These are phyloP conservation scores for Trichopoda pennipes DNA, from an alignment of 2,888 invertebrate species.

Conservation along the genomic window DNA sequence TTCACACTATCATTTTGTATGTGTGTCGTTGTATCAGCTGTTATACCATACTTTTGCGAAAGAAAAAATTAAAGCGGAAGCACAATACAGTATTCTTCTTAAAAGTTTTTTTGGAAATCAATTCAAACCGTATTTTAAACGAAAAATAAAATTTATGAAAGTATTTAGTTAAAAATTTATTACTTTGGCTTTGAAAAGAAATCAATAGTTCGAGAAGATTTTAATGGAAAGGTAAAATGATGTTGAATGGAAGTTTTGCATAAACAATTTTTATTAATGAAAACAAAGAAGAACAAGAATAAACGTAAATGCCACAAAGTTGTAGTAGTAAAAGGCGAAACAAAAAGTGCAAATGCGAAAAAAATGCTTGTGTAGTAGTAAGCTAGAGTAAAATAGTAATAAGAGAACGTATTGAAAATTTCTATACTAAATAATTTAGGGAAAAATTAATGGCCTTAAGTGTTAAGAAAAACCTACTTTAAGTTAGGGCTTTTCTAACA, in stretches of 20 bases:
- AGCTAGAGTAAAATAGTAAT: constrained; percentile 53
- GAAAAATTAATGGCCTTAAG: constrained; percentile 36
- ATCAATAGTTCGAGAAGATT: not conserved
- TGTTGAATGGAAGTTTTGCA: constrained; percentile 30
- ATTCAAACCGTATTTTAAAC: constrained; percentile 26
- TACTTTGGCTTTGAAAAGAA: not conserved
- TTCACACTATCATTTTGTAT: not conserved
- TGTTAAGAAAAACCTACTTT: constrained; percentile 3
- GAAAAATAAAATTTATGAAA: constrained; percentile 14
- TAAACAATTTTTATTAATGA: constrained; percentile 53
- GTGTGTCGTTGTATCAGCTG: constrained; percentile 48
- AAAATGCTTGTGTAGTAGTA: constrained; percentile 42
- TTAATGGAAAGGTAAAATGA: constrained; percentile 18
- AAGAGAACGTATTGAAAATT: constrained; percentile 16
- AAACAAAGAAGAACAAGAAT: constrained; percentile 65
- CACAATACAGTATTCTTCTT: constrained; percentile 38
- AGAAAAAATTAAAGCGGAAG: constrained; percentile 48
- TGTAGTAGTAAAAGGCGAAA: constrained; percentile 54
- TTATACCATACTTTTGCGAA: constrained; percentile 55
- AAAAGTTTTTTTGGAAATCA: constrained; percentile 45
- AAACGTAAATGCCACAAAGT: constrained; percentile 56
- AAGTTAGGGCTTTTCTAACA: not conserved
- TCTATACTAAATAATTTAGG: constrained; percentile 27
- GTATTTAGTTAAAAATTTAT: not conserved
- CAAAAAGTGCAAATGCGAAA: constrained; percentile 27